Evolutionary conservation across 1,140 invertebrate species (phyloP).

Genomic region (Pogonognathellus flavescens): DNA sequence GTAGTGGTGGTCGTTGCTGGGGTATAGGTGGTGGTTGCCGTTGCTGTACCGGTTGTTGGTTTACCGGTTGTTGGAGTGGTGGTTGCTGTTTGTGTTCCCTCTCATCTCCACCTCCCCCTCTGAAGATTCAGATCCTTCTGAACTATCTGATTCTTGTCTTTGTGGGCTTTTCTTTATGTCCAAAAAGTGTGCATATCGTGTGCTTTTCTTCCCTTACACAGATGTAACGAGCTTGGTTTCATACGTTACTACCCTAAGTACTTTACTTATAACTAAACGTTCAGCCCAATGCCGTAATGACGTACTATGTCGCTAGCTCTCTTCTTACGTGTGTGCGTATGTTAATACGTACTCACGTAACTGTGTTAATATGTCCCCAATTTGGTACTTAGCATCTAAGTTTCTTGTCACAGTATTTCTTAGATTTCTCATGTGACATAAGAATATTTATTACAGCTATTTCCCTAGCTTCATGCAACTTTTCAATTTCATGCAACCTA

Average conservation of each 20-base stretch:
- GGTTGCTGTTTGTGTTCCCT: no score
- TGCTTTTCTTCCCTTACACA: neutral
- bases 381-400: neutral
- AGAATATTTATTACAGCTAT: slow-evolving; percentile 10
- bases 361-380: no score
- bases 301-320: neutral
- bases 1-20: no score
- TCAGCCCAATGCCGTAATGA: neutral
- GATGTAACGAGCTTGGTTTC: neutral
- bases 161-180: neutral
- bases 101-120: neutral
- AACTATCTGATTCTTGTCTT: neutral
- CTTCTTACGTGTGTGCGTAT: neutral
- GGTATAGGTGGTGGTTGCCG: neutral
- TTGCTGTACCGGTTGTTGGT: neutral
- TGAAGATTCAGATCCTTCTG: neutral
- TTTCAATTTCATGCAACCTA: neutral
- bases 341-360: neutral
- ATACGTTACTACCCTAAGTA: neutral
- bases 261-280: neutral
- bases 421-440: neutral
- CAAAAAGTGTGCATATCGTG: neutral
- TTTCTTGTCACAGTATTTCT: neutral
- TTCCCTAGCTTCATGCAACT: neutral
- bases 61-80: neutral